Percentiles rank a stretch among this genome's conserved stretches.
Evolutionary conservation across 2,888 invertebrate genomes (phyloP).

Genomic region (Cryptus armator): DNA sequence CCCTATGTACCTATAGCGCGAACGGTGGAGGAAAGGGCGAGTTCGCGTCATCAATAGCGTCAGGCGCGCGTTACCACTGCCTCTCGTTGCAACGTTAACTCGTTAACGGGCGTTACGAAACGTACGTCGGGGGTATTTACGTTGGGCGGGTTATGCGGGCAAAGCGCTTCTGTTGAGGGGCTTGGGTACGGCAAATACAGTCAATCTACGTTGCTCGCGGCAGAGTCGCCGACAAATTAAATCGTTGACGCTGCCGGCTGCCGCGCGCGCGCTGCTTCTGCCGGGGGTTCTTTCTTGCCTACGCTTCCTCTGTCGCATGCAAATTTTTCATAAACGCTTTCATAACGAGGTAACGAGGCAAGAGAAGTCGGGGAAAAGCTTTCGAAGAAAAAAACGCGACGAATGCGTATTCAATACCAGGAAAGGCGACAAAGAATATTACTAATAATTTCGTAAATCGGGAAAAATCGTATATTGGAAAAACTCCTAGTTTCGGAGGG

Average conservation of each 20-base stretch:
- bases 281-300: background rate
- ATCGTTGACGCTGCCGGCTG: constrained; percentile 44
- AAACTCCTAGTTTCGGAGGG: background rate
- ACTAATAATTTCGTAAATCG: background rate
- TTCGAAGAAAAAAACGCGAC: background rate
- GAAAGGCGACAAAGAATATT: background rate
- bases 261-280: background rate
- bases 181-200: constrained; percentile 45
- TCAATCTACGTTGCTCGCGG: constrained; percentile 22
- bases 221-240: constrained; percentile 48
- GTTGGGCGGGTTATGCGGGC: constrained; percentile 47
- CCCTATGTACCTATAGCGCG: background rate
- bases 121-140: constrained; percentile 54
- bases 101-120: constrained; percentile 67
- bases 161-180: constrained; percentile 48
- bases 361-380: background rate
- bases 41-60: constrained; percentile 40
- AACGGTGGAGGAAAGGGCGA: constrained; percentile 26
- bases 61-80: constrained; percentile 24
- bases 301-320: constrained; percentile 20
- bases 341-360: constrained; percentile 1
- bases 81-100: constrained; percentile 48
- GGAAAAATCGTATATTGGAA: background rate
- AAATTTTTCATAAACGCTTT: constrained; percentile 34
- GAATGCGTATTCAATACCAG: background rate